A percentile compares a stretch with the other conserved stretches of the same genome.
Conservation (phyloP, 2,888 invertebrate species). For the Zootermopsis nevadensis region DNA sequence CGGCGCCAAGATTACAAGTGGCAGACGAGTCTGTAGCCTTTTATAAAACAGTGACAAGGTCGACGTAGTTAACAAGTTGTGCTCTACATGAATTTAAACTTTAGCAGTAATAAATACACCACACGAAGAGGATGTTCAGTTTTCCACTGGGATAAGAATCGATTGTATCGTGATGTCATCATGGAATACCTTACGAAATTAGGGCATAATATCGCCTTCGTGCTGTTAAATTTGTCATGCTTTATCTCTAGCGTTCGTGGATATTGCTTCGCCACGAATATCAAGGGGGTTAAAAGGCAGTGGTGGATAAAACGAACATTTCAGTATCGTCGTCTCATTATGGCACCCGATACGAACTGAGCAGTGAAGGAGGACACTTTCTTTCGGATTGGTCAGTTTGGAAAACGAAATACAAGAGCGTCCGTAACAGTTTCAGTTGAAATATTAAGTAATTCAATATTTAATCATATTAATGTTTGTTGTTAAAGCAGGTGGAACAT, state of each 20-base stretch:
- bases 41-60: background rate
- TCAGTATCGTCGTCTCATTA: too few species aligned
- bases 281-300: background rate
- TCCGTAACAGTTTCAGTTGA: too few species aligned
- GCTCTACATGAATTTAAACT: background rate
- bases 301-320: too few species aligned
- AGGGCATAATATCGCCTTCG: background rate
- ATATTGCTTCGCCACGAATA: background rate
- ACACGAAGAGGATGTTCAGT: background rate
- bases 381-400: too few species aligned
- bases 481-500: too few species aligned
- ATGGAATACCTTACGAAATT: background rate
- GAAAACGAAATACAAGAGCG: too few species aligned
- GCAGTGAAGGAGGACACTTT: too few species aligned
- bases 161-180: background rate
- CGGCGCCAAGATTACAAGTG: background rate
- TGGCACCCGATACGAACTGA: too few species aligned
- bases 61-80: background rate
- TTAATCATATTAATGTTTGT: too few species aligned
- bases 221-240: background rate
- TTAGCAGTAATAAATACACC: background rate
- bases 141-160: background rate
- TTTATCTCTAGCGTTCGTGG: background rate
- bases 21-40: background rate
- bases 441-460: too few species aligned